Conservation (phyloP, 2,888 invertebrate genomes). For the Amphipoea oculea region DNA sequence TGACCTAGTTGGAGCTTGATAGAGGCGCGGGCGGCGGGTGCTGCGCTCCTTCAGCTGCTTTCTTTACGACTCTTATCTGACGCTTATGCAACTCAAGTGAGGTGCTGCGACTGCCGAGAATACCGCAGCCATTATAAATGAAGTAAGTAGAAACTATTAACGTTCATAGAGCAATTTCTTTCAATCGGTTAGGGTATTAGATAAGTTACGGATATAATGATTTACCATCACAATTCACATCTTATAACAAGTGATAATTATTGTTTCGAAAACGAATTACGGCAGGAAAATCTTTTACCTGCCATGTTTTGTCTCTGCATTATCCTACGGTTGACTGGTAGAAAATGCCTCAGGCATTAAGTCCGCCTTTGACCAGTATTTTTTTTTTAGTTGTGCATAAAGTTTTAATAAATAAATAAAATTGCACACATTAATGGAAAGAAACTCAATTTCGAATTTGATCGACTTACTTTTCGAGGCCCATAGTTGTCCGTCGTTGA, state of each 20-base stretch:
- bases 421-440: not conserved
- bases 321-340: no score
- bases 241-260: no score
- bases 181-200: slow-evolving; percentile 2
- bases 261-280: not conserved
- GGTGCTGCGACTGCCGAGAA: slow-evolving; percentile 41
- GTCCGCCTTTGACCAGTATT: no score
- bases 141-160: slow-evolving; percentile 41
- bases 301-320: no score
- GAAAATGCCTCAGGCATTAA: no score
- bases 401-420: no score
- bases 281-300: not conserved
- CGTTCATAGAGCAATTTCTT: slow-evolving; percentile 36
- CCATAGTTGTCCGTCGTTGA: slow-evolving; percentile 93
- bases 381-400: no score
- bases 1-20: slow-evolving; percentile 58
- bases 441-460: not conserved
- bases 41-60: slow-evolving; percentile 45
- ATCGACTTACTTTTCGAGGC: slow-evolving; percentile 94
- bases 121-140: slow-evolving; percentile 60
- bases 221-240: not conserved
- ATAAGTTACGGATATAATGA: not conserved
- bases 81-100: slow-evolving; percentile 67
- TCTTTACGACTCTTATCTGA: slow-evolving; percentile 62
- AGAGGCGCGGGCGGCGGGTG: slow-evolving; percentile 16